Base-by-base conservation (phyloP, 2,113 vertebrate species). In the Sylvilagus bachmani region DNA sequence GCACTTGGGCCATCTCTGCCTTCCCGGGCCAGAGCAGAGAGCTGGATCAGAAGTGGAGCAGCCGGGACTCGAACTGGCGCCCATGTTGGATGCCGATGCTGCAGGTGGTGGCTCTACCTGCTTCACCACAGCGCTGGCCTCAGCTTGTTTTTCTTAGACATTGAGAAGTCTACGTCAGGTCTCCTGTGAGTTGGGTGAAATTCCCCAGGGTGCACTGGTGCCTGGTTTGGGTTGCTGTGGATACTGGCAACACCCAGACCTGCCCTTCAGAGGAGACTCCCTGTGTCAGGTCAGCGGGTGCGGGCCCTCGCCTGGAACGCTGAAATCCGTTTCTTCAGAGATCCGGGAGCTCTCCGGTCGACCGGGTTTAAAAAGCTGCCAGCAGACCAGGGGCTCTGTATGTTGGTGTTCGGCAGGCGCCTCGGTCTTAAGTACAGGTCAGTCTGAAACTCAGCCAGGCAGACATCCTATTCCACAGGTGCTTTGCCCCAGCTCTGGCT, bases 181-280 rank as follows among this genome's bases (percentile, higher is more conserved):
- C 29, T 31, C 67, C 58, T 27, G 0, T 25, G 64, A 58, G 25
- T 31, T 51, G 33, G 49, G 62, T 4, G 49, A 51, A 53, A 14
- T 7, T 25, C 29, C 53, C 31, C 0, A 3, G 58, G 67, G 14
- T 51, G 25, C 69, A 77, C 49, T 0, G 2, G 70, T 12, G 6
- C 49, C 14, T 29, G 58, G 29, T 78, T 74, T 86, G 70, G 64
- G 58, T 0, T 0, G 25, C 36, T 51, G 62, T 55, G 22, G 75
- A 61, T 0, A 1, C 55, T 24, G 11, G 16, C 66, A 10, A 24
- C 70, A 31, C 1, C 1, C 14, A 1, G 0, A 3, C 33, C 1
- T 10, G 71, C 66, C 75, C 0, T 4, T 25, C 6, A 0, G 73
- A 78, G 91, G 31, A 79, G 38, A 51, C 27, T 8, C 13, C 31